A percentile compares a stretch with the other conserved stretches of the same genome.
Conservation (phyloP, 2,888 invertebrate species). For the Lithophane socia region DNA sequence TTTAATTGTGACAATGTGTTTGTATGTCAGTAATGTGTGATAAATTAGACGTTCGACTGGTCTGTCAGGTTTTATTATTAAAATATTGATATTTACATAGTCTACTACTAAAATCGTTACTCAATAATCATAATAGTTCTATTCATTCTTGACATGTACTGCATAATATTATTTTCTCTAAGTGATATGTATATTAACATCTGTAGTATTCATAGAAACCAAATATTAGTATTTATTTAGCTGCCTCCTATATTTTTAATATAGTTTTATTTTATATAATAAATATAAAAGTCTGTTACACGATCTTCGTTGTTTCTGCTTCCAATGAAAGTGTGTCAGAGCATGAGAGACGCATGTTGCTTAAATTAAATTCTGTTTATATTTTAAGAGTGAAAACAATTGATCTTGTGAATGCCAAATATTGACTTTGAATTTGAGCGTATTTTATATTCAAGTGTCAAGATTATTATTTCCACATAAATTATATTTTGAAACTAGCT, state of each 20-base stretch:
- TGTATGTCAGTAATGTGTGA: conserved; percentile 7
- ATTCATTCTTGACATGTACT: conserved; percentile 8
- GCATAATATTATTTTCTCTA: conserved; percentile 34
- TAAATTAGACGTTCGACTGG: not conserved
- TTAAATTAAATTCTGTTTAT: conserved; percentile 37
- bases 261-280: conserved; percentile 46
- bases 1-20: not conserved
- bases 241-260: conserved; percentile 46
- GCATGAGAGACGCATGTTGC: conserved; percentile 35
- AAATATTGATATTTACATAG: not conserved
- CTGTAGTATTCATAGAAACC: conserved; percentile 80
- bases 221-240: conserved; percentile 80
- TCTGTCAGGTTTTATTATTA: conserved; percentile 5
- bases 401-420: conserved; percentile 46
- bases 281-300: conserved; percentile 26
- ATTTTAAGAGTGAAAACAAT: conserved; percentile 31
- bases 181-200: conserved; percentile 55
- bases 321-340: conserved; percentile 10
- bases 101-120: no score
- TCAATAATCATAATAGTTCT: not conserved
- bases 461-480: conserved; percentile 11
- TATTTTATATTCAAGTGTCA: conserved; percentile 39
- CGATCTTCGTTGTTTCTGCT: conserved; percentile 33
- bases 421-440: conserved; percentile 18
- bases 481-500: not conserved